Percentiles rank a stretch among this genome's conserved stretches.
Evolutionary conservation across 2,888 invertebrate species (phyloP).

Genomic region (Ennomos quercinarius): DNA sequence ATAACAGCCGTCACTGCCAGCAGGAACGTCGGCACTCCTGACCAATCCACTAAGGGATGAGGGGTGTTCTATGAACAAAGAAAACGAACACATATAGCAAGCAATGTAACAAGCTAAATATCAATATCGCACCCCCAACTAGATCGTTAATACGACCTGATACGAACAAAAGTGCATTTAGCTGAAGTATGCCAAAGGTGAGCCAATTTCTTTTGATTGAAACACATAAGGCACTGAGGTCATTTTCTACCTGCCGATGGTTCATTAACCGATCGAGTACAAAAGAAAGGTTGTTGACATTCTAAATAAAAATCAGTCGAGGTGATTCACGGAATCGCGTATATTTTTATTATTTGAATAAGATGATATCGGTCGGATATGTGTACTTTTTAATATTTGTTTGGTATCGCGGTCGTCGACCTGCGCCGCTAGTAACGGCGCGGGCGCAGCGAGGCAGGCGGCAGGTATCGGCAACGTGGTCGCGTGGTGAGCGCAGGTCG

Average conservation of each 20-base stretch:
- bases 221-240: too few species aligned
- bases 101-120: neutral
- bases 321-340: slow-evolving; percentile 22
- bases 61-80: slow-evolving; percentile 61
- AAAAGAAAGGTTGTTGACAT: slow-evolving; percentile 21
- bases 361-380: slow-evolving; percentile 29
- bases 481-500: slow-evolving; percentile 32
- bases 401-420: slow-evolving; percentile 69
- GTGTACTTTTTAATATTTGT: slow-evolving; percentile 49
- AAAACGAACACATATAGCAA: neutral
- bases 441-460: slow-evolving; percentile 9
- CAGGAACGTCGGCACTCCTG: slow-evolving; percentile 73
- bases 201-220: neutral
- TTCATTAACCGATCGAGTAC: slow-evolving; percentile 23
- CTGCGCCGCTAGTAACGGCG: slow-evolving; percentile 21
- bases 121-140: too few species aligned
- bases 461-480: slow-evolving; percentile 8
- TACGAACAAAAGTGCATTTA: too few species aligned
- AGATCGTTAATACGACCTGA: too few species aligned
- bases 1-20: slow-evolving; percentile 62
- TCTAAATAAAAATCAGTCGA: slow-evolving; percentile 24
- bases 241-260: slow-evolving; percentile 13
- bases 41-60: slow-evolving; percentile 74
- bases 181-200: neutral
- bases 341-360: slow-evolving; percentile 33